Evolutionary conservation across 2,888 invertebrate genomes (phyloP).

Genomic region (Apamea crenata): DNA sequence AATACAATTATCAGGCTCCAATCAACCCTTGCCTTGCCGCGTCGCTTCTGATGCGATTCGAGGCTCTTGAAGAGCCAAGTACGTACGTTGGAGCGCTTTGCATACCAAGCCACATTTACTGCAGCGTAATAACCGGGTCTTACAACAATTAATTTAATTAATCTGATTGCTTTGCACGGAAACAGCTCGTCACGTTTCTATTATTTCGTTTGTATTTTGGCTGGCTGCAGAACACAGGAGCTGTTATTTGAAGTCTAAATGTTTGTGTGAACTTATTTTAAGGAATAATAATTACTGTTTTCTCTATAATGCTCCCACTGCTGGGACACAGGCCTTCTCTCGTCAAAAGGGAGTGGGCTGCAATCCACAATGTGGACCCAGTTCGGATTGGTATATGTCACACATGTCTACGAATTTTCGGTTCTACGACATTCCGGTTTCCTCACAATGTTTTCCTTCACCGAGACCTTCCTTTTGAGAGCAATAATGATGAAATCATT

Average conservation of each 20-base stretch:
- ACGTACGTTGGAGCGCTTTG: slow-evolving; percentile 50
- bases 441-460: neutral
- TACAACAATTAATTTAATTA: slow-evolving; percentile 60
- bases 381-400: neutral
- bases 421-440: neutral
- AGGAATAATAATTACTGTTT: neutral
- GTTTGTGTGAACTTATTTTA: neutral
- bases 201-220: slow-evolving; percentile 37
- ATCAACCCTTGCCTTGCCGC: slow-evolving; percentile 37
- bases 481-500: neutral
- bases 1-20: slow-evolving; percentile 52
- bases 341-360: neutral
- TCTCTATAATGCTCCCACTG: neutral
- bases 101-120: slow-evolving; percentile 59
- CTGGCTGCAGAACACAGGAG: neutral
- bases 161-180: slow-evolving; percentile 45
- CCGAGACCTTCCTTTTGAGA: too few relatives aligned
- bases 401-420: neutral
- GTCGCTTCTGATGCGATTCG: slow-evolving; percentile 31
- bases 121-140: slow-evolving; percentile 49
- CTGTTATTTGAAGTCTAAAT: neutral
- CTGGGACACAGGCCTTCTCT: neutral
- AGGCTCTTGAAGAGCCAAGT: slow-evolving; percentile 30
- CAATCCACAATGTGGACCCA: neutral
- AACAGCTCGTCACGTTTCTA: slow-evolving; percentile 50